phyloP scores from a whole-genome alignment of 2,113 vertebrate genomes.

The Psophia crepitans region DNA sequence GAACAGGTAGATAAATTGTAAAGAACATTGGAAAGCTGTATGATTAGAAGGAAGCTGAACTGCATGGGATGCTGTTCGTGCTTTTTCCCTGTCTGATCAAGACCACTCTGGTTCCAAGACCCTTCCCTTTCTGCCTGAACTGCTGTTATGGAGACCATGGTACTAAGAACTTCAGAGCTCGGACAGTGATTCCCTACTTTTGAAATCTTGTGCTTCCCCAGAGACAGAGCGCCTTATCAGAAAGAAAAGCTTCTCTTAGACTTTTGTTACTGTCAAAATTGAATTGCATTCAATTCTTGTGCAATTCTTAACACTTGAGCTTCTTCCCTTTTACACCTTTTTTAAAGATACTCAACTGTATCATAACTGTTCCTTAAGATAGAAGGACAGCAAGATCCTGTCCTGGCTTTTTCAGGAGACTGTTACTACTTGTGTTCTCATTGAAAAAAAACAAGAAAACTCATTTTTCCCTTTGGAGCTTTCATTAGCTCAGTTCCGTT shows the following conservation, averaged over 20 bases:
- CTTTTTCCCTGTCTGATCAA: neutral
- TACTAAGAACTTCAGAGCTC: neutral
- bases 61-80: neutral
- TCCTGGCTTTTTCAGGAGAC: neutral
- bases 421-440: neutral
- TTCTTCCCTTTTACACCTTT: neutral
- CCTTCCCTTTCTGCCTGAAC: neutral
- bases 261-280: neutral
- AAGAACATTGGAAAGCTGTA: neutral
- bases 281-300: neutral
- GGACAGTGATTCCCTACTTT: neutral
- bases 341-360: neutral
- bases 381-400: neutral
- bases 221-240: neutral
- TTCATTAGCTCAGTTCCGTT: neutral
- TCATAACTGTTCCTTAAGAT: neutral
- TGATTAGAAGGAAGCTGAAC: neutral
- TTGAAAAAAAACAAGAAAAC: too few species aligned
- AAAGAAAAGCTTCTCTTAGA: neutral
- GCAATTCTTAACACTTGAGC: neutral
- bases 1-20: neutral
- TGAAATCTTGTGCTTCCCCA: neutral
- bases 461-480: neutral
- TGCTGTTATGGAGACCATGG: neutral
- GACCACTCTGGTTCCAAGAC: neutral